Conservation (phyloP, 2,888 invertebrate genomes). For the Stenodera caucasica region DNA sequence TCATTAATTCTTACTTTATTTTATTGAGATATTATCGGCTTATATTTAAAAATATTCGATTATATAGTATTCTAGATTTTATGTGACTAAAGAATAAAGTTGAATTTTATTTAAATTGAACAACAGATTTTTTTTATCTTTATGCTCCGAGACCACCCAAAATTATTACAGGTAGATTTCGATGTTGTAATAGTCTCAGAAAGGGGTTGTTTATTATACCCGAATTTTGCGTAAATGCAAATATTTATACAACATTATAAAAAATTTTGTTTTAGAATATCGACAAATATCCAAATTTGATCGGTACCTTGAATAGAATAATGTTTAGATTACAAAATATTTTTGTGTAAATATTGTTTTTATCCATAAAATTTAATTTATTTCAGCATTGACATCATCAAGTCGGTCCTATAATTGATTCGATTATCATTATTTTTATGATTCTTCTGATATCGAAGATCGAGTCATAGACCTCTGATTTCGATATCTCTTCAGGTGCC, state of each 20-base stretch:
- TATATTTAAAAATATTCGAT: background rate
- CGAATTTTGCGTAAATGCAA: background rate
- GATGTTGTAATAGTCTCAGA: no score
- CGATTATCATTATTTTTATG: background rate
- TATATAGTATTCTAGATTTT: background rate
- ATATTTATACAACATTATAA: background rate
- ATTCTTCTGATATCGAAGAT: background rate
- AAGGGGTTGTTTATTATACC: background rate
- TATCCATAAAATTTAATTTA: slow-evolving; percentile 2
- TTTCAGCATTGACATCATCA: background rate
- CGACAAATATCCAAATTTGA: background rate
- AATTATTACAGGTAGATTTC: background rate
- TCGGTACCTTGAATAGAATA: background rate
- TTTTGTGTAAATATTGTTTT: slow-evolving; percentile 2
- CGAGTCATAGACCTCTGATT: background rate
- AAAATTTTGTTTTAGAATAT: background rate
- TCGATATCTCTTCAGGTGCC: background rate
- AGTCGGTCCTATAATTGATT: background rate
- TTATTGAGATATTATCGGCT: no score
- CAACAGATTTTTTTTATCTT: background rate
- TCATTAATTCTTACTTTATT: no score
- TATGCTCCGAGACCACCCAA: background rate
- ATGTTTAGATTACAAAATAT: slow-evolving; percentile 7
- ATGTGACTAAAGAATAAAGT: background rate
- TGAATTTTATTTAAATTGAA: slow-evolving; percentile 1